Conservation (phyloP, 2,797 vertebrate species). For the Gymnoscopelus braueri region DNA sequence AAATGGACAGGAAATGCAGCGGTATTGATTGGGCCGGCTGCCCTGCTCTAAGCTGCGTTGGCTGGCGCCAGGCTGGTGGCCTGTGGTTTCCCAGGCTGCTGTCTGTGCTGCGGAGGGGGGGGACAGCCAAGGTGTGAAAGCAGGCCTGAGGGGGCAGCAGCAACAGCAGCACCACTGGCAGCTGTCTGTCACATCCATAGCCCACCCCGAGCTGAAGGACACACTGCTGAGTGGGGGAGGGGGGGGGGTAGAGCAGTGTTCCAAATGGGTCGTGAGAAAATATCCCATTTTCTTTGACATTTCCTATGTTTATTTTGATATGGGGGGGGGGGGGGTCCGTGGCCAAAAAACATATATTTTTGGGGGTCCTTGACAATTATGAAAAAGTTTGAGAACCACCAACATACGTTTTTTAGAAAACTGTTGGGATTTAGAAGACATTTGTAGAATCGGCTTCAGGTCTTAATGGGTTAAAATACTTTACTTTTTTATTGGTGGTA, state of each 20-base stretch:
- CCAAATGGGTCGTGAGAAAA: too few relatives aligned
- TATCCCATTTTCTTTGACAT: too few relatives aligned
- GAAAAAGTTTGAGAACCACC: too few relatives aligned
- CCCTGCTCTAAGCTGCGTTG: conserved; percentile 72
- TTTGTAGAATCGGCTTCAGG: too few relatives aligned
- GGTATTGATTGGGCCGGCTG: conserved; percentile 93
- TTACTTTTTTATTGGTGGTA: too few relatives aligned
- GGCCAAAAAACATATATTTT: too few relatives aligned
- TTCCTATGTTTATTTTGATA: too few relatives aligned
- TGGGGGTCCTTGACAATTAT: too few relatives aligned
- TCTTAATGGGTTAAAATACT: too few relatives aligned
- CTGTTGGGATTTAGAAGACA: too few relatives aligned
- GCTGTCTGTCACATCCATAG: conserved; percentile 64
- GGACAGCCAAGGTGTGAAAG: conserved; percentile 81
- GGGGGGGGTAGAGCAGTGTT: background rate
- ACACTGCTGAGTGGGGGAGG: background rate
- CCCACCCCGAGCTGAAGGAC: conserved; percentile 51
- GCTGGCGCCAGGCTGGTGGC: conserved; percentile 96
- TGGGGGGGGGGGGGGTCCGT: too few relatives aligned
- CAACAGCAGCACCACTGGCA: conserved; percentile 47
- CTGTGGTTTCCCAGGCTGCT: conserved; percentile 93
- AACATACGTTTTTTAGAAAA: too few relatives aligned
- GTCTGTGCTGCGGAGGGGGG: conserved; percentile 59
- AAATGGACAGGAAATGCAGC: conserved; percentile 99
- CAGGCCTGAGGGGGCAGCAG: conserved; percentile 37